Base-by-base conservation (phyloP, 2,797 vertebrate species). In the Stomatorhinus walkeri region DNA sequence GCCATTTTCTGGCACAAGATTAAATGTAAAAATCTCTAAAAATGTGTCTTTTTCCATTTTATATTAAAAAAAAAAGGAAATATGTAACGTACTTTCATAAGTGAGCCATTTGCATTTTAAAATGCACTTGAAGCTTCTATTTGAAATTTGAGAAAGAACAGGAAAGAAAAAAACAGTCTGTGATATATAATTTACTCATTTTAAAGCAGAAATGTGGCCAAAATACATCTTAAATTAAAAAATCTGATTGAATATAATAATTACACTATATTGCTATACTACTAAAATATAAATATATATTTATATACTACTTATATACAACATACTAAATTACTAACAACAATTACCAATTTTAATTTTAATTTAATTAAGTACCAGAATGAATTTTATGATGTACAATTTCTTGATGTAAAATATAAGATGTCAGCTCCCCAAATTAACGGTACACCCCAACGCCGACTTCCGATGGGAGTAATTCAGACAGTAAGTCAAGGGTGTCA, bases 1-100 rank as follows among this genome's bases (percentile, higher is more conserved):
- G 84, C 61, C 88, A 87, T 68, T 89, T 95, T 95, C 94, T 93
- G 94, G 95, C 96, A 94, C 94, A 95, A 94, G 95, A 95, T 96
- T 96, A 96, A 95, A 96, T 94, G 92, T 94, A 95, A 95, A 94
- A 96, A 91, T 95, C 94, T 94, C 94, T 52, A 24, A 76, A 52
- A 88, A 64, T 48, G 28, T 54, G 88, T 87, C 88, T 46, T 48
- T 86, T 72, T 49, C 83, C 46, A 59, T 86, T 87, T 87, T 54
- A 68, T 19, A 19, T 85, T 10, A 6, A 68, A 54, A 28, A 32
- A 32, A 32, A 32, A n/a, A 56, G 48, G 52, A 89, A 76, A 89
- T 89, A 89, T 89, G 85, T 76, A 64, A 87, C 49, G 22, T 40
- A 56, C 61, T 68, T 86, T 59, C 32, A 40, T 87, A 89, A 51